phyloP scores from a whole-genome alignment of 2,888 invertebrate species.

The Thymelicus sylvestris region DNA sequence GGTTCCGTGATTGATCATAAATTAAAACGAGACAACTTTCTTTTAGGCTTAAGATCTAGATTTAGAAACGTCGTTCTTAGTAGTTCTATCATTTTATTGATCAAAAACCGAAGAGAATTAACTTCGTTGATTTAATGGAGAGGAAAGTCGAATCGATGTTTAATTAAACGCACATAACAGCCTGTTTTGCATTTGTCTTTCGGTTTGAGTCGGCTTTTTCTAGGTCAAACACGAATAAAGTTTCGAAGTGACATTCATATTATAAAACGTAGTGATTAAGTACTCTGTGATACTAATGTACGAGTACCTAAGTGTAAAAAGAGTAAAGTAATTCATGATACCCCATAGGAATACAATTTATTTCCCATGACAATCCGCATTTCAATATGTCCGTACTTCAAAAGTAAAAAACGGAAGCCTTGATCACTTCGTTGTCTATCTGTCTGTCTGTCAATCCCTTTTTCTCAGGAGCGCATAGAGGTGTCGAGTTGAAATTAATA shows the following conservation, averaged over 20 bases:
- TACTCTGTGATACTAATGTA: no score
- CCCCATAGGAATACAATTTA: not conserved
- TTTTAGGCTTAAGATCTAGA: slow-evolving; percentile 23
- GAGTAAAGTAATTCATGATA: slow-evolving; percentile 17
- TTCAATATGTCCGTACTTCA: no score
- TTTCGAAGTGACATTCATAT: slow-evolving; percentile 18
- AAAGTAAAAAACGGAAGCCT: no score
- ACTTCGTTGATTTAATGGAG: slow-evolving; percentile 12
- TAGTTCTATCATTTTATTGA: not conserved
- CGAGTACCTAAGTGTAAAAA: not conserved
- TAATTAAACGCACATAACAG: slow-evolving; percentile 19
- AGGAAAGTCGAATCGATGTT: slow-evolving; percentile 21
- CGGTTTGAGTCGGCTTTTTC: slow-evolving; percentile 8
- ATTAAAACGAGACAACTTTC: slow-evolving; percentile 23
- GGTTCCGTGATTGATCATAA: not conserved
- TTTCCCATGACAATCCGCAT: no score
- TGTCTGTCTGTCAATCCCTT: no score
- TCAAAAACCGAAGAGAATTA: not conserved
- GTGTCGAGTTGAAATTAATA: no score
- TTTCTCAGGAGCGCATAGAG: no score
- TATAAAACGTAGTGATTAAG: no score
- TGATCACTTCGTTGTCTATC: no score
- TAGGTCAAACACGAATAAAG: slow-evolving; percentile 21
- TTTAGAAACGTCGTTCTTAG: slow-evolving; percentile 1
- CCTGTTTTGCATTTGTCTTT: slow-evolving; percentile 9